Conservation (phyloP, 1,140 invertebrate genomes). For the Brachionus asplanchnoidis region DNA sequence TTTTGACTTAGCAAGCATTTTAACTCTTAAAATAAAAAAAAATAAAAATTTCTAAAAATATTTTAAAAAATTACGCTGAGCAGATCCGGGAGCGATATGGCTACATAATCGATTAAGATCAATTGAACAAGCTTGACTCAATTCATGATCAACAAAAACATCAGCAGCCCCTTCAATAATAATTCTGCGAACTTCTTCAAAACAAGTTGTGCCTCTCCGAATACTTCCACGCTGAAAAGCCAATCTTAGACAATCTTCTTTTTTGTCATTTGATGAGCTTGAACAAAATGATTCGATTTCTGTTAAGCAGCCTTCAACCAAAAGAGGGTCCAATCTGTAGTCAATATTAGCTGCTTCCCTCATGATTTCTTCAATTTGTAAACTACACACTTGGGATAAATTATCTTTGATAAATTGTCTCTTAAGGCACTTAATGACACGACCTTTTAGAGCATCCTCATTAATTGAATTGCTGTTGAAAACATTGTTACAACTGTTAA, state of each 20-base stretch:
- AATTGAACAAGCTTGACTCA: slow-evolving; percentile 59
- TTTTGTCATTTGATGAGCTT: slow-evolving; percentile 6
- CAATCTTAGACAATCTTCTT: slow-evolving; percentile 30
- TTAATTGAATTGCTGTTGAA: slow-evolving; percentile 48
- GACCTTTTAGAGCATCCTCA: slow-evolving; percentile 49
- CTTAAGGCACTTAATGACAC: slow-evolving; percentile 56
- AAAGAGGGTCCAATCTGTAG: slow-evolving; percentile 29
- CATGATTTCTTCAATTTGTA: slow-evolving; percentile 30
- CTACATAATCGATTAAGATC: slow-evolving; percentile 75
- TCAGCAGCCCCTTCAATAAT: slow-evolving; percentile 60
- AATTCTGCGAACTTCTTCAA: slow-evolving; percentile 63
- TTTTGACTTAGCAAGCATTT: slow-evolving; percentile 7
- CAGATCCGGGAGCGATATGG: slow-evolving; percentile 72
- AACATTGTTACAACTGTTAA: slow-evolving; percentile 64
- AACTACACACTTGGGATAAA: neutral
- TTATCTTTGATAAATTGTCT: slow-evolving; percentile 47
- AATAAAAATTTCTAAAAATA: neutral
- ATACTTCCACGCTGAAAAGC: slow-evolving; percentile 16
- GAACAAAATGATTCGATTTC: slow-evolving; percentile 5
- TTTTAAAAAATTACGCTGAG: slow-evolving; percentile 25
- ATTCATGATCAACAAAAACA: slow-evolving; percentile 62
- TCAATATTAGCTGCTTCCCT: slow-evolving; percentile 38
- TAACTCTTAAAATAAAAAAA: neutral
- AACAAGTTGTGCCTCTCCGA: neutral
- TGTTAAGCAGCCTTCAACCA: slow-evolving; percentile 12